phyloP scores from a whole-genome alignment of 2,888 invertebrate species.

The Dyspetes luteomarginatus region DNA sequence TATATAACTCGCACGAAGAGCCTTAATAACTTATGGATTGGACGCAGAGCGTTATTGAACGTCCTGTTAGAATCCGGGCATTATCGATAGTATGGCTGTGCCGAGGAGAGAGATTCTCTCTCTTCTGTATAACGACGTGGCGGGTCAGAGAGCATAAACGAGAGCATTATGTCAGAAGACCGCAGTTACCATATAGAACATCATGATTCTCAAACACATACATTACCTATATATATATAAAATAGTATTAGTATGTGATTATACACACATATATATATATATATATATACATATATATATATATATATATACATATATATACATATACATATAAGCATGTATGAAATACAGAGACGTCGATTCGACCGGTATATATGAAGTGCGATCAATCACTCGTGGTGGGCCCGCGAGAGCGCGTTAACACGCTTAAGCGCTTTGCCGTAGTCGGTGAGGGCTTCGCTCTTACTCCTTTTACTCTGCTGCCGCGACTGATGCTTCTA shows the following conservation, averaged over 20 bases:
- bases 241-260: background rate
- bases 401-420: conserved; percentile 69
- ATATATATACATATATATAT: conserved; percentile 4
- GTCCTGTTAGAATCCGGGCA: conserved; percentile 79
- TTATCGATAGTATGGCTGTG: conserved; percentile 76
- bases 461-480: conserved; percentile 36
- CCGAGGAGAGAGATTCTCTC: conserved; percentile 24
- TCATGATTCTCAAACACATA: conserved; percentile 39
- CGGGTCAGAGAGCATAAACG: conserved; percentile 68
- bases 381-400: conserved; percentile 78
- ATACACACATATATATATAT: background rate
- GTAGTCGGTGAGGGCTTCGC: conserved; percentile 60
- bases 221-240: background rate
- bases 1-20: conserved; percentile 74
- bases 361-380: conserved; percentile 66
- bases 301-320: conserved; percentile 2
- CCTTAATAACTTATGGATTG: conserved; percentile 81
- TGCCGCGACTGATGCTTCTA: background rate
- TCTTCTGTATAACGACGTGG: conserved; percentile 48
- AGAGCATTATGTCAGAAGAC: conserved; percentile 76
- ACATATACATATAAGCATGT: background rate
- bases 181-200: no score
- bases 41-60: conserved; percentile 78
- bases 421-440: conserved; percentile 75
- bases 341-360: conserved; percentile 23